A percentile compares a stretch with the other conserved stretches of the same genome.
These are phyloP conservation scores for Metacarcinus magister DNA, from an alignment of 2,888 invertebrate genomes.

Conservation along the genomic window DNA sequence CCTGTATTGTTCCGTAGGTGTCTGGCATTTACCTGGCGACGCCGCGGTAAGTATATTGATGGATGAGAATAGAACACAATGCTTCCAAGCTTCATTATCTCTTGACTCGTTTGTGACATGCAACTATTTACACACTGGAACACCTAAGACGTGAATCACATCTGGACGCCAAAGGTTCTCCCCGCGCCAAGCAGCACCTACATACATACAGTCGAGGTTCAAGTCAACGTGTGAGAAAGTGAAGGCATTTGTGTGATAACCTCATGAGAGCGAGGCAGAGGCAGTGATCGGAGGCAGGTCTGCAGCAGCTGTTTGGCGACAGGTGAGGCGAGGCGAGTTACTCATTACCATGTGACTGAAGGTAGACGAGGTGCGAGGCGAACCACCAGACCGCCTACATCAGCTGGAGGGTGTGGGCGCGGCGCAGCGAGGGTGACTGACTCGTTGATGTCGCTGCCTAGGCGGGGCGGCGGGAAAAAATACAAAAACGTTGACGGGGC, in stretches of 20 bases:
- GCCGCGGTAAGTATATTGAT: neutral
- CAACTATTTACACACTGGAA: neutral
- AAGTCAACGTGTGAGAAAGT: neutral
- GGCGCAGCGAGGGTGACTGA: conserved; percentile 6
- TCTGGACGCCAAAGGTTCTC: neutral
- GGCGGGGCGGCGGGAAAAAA: neutral
- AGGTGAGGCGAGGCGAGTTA: neutral
- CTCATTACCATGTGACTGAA: conserved; percentile 1
- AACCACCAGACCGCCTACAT: neutral
- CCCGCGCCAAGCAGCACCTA: neutral
- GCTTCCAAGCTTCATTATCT: too few species aligned
- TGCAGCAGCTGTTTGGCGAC: neutral
- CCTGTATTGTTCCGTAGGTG: neutral
- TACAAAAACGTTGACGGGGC: neutral
- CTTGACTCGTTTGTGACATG: too few species aligned
- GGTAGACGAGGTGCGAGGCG: neutral
- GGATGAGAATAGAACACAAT: too few species aligned
- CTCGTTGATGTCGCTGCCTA: conserved; percentile 20
- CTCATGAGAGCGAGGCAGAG: neutral
- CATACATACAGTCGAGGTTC: neutral
- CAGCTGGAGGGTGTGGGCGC: conserved; percentile 11
- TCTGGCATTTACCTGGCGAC: neutral
- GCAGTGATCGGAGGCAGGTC: neutral
- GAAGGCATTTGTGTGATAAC: neutral
- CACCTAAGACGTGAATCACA: neutral